Evolutionary conservation across 2,113 vertebrate genomes (phyloP).

Genomic region (Syngnathus scovelli): DNA sequence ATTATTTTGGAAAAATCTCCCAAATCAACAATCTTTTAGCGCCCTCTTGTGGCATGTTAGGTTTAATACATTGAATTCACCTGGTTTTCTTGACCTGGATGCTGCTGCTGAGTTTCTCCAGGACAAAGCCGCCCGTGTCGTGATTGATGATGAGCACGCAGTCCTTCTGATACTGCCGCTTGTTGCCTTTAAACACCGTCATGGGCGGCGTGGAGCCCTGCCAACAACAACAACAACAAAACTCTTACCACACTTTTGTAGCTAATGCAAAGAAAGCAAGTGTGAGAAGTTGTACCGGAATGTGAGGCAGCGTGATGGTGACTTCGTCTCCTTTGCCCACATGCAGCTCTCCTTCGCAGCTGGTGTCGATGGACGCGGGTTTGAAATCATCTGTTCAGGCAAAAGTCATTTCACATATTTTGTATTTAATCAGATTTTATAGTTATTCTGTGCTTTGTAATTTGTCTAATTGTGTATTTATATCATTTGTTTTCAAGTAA

Average conservation of each 20-base stretch:
- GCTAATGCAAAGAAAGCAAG: neutral
- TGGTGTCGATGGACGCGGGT: constrained; percentile 93
- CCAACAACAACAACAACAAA: neutral
- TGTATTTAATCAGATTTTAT: too few species aligned
- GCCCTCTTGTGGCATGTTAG: neutral
- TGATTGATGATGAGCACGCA: constrained; percentile 98
- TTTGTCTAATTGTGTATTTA: too few species aligned
- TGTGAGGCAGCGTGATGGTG: constrained; percentile 95
- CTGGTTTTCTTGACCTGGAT: constrained; percentile 99
- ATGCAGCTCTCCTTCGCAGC: constrained; percentile 93
- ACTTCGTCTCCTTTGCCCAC: constrained; percentile 98
- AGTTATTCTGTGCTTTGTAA: too few species aligned
- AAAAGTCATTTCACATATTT: neutral
- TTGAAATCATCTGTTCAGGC: constrained; percentile 89
- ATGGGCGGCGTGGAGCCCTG: constrained; percentile 96
- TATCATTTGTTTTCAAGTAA: too few species aligned
- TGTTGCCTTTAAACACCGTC: constrained; percentile 99
- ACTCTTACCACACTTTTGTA: neutral
- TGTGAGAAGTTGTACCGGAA: constrained; percentile 76
- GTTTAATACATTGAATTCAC: constrained; percentile 61
- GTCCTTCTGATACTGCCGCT: constrained; percentile 95
- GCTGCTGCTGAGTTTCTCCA: constrained; percentile 97
- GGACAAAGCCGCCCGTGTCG: constrained; percentile 91
- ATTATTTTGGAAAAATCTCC: neutral
- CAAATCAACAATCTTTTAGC: neutral